A percentile compares a stretch with the other conserved stretches of the same genome.
These are phyloP conservation scores for Papilio aristodemus DNA, from an alignment of 1,140 invertebrate species.

Conservation along the genomic window DNA sequence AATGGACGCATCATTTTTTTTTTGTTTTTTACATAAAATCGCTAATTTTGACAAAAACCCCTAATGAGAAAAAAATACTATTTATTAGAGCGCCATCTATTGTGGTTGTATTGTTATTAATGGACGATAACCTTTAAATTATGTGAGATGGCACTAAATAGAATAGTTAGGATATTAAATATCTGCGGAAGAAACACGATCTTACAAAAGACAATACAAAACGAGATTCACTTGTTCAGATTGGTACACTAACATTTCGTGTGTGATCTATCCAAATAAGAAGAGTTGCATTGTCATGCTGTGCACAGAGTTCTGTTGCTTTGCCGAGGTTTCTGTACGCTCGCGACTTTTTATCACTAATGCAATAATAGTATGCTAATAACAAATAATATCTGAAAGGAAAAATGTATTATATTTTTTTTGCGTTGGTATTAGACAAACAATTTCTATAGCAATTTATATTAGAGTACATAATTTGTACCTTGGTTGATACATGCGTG, in stretches of 20 bases:
- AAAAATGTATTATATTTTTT: constrained; percentile 17
- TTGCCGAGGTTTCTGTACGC: constrained; percentile 49
- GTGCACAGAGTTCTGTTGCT: constrained; percentile 38
- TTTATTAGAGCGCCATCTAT: too few species aligned
- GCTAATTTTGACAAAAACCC: too few species aligned
- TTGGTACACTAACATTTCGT: constrained; percentile 40
- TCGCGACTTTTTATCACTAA: constrained; percentile 53
- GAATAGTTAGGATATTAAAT: too few species aligned
- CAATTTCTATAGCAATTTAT: too few species aligned
- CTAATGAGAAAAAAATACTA: too few species aligned
- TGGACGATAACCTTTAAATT: too few species aligned
- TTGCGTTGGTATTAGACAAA: too few species aligned
- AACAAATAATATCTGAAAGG: constrained; percentile 66
- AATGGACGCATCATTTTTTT: too few species aligned
- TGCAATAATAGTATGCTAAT: constrained; percentile 62
- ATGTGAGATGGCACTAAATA: too few species aligned
- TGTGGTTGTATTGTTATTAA: too few species aligned
- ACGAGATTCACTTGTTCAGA: neutral
- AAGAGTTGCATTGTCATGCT: constrained; percentile 38
- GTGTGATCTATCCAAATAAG: constrained; percentile 52
- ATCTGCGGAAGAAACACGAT: too few species aligned
- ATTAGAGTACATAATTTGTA: constrained; percentile 21
- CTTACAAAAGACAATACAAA: neutral
- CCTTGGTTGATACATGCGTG: constrained; percentile 56
- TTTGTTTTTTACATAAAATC: too few species aligned